These are phyloP conservation scores for Latrodectus elegans DNA, from an alignment of 2,888 invertebrate genomes.

Conservation along the genomic window DNA sequence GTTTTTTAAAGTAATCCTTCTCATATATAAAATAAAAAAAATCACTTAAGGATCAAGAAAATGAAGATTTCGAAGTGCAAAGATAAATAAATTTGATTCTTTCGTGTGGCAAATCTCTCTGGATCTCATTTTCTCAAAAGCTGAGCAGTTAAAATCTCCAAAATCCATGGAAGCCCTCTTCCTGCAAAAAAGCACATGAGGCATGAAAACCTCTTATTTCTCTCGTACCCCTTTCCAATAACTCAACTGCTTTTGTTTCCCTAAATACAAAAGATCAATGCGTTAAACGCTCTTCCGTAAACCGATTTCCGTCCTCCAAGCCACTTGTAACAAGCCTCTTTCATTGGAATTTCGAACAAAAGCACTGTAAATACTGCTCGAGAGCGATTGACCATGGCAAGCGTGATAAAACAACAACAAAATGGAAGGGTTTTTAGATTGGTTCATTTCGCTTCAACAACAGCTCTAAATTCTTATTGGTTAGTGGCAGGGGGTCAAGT, in stretches of 20 bases:
- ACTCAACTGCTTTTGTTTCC: constrained; percentile 4
- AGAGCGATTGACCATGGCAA: not conserved
- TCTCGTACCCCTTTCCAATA: not conserved
- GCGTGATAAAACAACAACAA: constrained; percentile 2
- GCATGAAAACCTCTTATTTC: not conserved
- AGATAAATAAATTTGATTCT: too few species aligned
- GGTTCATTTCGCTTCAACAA: not conserved
- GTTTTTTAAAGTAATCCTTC: too few species aligned
- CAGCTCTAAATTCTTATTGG: too few species aligned
- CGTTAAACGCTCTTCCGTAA: not conserved
- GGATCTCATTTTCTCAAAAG: too few species aligned
- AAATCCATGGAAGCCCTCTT: not conserved
- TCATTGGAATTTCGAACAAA: not conserved
- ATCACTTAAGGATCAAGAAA: too few species aligned
- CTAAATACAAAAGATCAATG: not conserved
- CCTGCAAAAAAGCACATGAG: not conserved
- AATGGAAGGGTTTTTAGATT: not conserved
- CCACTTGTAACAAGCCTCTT: not conserved
- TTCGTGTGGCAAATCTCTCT: too few species aligned
- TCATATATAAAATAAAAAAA: too few species aligned
- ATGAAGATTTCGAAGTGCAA: too few species aligned
- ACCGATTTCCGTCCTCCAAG: not conserved
- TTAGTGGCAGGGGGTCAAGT: too few species aligned
- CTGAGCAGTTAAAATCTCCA: too few species aligned
- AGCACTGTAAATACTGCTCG: not conserved